phyloP scores from a whole-genome alignment of 2,888 invertebrate species.

The Deladenus siricidicola region DNA sequence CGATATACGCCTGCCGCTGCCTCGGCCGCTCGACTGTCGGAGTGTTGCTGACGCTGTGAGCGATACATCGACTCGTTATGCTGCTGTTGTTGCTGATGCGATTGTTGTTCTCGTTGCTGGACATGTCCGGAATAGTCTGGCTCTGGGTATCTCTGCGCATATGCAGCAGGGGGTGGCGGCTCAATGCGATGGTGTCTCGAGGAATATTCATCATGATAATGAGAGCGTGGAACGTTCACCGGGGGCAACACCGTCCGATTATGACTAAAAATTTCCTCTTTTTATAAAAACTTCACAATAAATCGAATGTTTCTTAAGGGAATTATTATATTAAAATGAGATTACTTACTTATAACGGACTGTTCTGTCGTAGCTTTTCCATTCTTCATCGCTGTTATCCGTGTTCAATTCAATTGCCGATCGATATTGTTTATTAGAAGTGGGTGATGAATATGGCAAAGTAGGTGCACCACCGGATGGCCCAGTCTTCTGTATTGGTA shows the following conservation, averaged over 20 bases:
- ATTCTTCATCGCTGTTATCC: background rate
- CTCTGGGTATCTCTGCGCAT: background rate
- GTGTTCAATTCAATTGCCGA: background rate
- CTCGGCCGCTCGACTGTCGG: background rate
- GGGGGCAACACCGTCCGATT: conserved; percentile 1
- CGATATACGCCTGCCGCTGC: background rate
- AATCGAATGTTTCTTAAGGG: too few relatives aligned
- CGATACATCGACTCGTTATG: background rate
- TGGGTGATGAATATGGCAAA: background rate
- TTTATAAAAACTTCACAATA: background rate
- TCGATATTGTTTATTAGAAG: background rate
- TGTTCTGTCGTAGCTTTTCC: background rate
- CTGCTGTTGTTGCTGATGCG: background rate
- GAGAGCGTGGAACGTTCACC: background rate
- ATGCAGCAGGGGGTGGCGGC: too few relatives aligned
- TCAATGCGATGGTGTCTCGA: background rate
- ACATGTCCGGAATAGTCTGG: background rate
- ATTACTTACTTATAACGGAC: background rate
- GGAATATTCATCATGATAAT: background rate
- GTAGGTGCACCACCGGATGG: background rate
- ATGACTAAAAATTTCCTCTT: background rate
- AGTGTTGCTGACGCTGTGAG: background rate
- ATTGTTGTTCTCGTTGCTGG: background rate
- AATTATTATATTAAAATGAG: too few relatives aligned
- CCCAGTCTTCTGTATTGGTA: background rate